These are phyloP conservation scores for Zalophus californianus DNA, from an alignment of 2,797 vertebrate genomes.

Conservation along the genomic window DNA sequence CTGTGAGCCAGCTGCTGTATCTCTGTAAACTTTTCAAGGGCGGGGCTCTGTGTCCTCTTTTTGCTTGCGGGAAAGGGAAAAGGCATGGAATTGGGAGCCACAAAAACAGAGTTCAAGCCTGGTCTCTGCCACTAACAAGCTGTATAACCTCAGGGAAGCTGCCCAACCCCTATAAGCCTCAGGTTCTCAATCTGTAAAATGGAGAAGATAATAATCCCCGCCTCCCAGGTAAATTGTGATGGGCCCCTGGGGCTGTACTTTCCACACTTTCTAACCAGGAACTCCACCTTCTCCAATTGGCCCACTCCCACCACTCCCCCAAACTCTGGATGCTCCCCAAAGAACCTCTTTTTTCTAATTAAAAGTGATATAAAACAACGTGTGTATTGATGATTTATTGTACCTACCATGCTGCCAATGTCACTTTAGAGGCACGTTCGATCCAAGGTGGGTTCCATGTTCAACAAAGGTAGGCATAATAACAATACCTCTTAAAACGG, in stretches of 20 bases:
- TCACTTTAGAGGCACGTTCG: not conserved
- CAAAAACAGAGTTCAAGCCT: not conserved
- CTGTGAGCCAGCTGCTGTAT: not conserved
- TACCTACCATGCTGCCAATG: not conserved
- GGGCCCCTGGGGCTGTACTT: not conserved
- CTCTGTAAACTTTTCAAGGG: not conserved
- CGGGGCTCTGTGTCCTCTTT: not conserved
- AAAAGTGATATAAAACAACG: not conserved
- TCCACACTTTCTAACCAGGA: not conserved
- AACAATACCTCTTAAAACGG: not conserved
- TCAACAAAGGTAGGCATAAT: not conserved
- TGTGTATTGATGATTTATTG: not conserved
- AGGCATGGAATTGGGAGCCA: not conserved
- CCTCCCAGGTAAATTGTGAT: not conserved
- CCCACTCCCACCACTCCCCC: not conserved
- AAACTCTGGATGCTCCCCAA: not conserved
- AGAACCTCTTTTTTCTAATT: not conserved
- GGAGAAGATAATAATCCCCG: not conserved
- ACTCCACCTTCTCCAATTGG: not conserved
- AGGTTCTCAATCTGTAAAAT: not conserved
- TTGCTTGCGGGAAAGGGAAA: slow-evolving; percentile 34
- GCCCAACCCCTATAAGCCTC: not conserved
- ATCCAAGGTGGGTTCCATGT: not conserved
- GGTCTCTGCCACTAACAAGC: not conserved
- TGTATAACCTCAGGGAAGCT: not conserved